A percentile compares a stretch with the other conserved stretches of the same genome.
These are phyloP conservation scores for Myotis yumanensis DNA, from an alignment of 2,113 vertebrate genomes.

Conservation along the genomic window DNA sequence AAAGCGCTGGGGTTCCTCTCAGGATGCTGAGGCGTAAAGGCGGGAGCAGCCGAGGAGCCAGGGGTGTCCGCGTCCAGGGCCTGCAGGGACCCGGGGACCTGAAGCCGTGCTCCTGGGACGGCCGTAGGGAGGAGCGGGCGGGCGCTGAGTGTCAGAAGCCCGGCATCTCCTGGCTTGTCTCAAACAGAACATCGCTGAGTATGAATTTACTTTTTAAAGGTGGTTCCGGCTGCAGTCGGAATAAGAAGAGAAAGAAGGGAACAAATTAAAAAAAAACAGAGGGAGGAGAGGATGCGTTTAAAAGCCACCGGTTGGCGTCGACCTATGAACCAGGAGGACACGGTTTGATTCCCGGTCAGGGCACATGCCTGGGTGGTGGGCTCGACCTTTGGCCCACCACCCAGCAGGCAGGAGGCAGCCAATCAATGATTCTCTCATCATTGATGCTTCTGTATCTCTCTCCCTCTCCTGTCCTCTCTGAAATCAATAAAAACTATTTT, in stretches of 20 bases:
- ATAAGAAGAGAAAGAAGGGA: background rate
- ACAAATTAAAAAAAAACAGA: background rate
- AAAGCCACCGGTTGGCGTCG: background rate
- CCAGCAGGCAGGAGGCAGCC: no score
- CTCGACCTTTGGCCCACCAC: no score
- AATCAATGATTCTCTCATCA: no score
- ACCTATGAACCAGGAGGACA: no score
- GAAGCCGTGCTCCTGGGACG: background rate
- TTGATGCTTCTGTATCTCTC: no score
- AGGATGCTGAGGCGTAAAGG: background rate
- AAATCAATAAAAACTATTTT: no score
- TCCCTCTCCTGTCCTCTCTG: no score
- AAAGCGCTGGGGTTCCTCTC: slow-evolving; percentile 54
- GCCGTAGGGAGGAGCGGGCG: accelerated
- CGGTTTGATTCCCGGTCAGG: no score
- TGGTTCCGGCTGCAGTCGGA: background rate
- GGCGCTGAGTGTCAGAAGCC: background rate
- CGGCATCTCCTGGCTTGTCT: background rate
- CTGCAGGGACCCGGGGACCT: background rate
- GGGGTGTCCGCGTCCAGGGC: background rate
- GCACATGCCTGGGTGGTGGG: no score
- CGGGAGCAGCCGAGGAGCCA: background rate
- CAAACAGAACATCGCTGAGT: background rate
- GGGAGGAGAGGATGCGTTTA: background rate
- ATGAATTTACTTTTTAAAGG: slow-evolving; percentile 24